Evolutionary conservation across 2,113 vertebrate species (phyloP), one percentile per base, ranked within the genome.

Genomic region (Ictalurus furcatus): DNA sequence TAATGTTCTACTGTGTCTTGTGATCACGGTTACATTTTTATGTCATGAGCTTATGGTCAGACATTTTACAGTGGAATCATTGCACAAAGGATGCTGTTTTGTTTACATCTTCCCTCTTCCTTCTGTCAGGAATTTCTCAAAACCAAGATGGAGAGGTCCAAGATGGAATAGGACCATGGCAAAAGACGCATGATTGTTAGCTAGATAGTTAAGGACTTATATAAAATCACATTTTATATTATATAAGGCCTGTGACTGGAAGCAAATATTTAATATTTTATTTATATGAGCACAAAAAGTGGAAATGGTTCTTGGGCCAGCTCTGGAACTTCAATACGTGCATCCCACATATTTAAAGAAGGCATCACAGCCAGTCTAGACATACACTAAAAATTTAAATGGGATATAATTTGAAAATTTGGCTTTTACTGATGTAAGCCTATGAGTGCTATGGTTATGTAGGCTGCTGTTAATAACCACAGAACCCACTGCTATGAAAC

Each of bases 141-240:
- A 94, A 94, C 95, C 90, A 95, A 95, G 92, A 91, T 96, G 93
- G 95, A 96, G 90, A 90, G 95, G 88, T 96, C 95, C 52, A 96
- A 96, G 89, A 96, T 96, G 96, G 96, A 96, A 89, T 96, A 94
- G 90, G 86, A 37, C 21, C 0, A 85, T 56, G 44, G 17, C 37
- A 82, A 89, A 80, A 86, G 37, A 54, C 17, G 54, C 21, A 59
- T 30, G 63, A 88, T 54, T 79, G 56, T 40, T 69, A 11, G 48
- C 48, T 52, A 52, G 48, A 54, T 67, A 74, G 58, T 37, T 54
- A 37, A 76, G 17, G 52, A 58, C 25, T 84, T 87, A 48, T 63
- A 56, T 37, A 23, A 84, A 84, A 63, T 59, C 37, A 78, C 9
- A 78, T 79, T 28, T 87, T 1, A 25, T 63, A 81, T 12, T 52